Conservation (phyloP, 1,140 invertebrate genomes). For the Drosophila leontia region DNA sequence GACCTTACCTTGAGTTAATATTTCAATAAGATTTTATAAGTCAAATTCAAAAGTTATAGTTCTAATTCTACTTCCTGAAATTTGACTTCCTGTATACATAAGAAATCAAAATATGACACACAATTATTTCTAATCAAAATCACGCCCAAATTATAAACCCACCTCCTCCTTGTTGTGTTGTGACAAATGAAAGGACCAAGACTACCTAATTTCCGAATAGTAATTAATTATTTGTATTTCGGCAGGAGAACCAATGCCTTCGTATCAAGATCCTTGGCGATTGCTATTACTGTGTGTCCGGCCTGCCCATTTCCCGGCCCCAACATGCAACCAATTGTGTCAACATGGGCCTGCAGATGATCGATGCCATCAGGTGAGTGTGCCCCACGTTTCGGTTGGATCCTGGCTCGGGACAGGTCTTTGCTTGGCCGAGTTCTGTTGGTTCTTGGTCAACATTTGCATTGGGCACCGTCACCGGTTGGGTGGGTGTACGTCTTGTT, state of each 20-base stretch:
- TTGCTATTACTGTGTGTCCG: slow-evolving; percentile 98
- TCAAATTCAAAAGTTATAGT: too few species aligned
- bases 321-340: slow-evolving; percentile 98
- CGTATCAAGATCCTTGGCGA: slow-evolving; percentile 98
- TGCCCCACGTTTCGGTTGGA: background rate
- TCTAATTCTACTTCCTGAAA: background rate
- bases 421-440: slow-evolving; percentile 7
- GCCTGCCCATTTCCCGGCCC: slow-evolving; percentile 94
- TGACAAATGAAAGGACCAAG: background rate
- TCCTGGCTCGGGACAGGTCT: background rate
- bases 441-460: slow-evolving; percentile 53
- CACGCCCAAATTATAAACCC: background rate
- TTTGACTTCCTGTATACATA: background rate
- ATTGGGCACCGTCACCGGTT: slow-evolving; percentile 46
- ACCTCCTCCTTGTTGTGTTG: background rate
- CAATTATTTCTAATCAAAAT: background rate
- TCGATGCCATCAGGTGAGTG: slow-evolving; percentile 95
- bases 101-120: background rate
- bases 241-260: slow-evolving; percentile 97
- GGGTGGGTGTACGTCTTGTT: slow-evolving; percentile 70
- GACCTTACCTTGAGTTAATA: too few species aligned
- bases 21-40: too few species aligned
- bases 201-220: background rate
- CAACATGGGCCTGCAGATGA: slow-evolving; percentile 98
- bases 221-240: slow-evolving; percentile 24